Base-by-base conservation (phyloP, 2,888 invertebrate species). In the Pachymerium ferrugineum region DNA sequence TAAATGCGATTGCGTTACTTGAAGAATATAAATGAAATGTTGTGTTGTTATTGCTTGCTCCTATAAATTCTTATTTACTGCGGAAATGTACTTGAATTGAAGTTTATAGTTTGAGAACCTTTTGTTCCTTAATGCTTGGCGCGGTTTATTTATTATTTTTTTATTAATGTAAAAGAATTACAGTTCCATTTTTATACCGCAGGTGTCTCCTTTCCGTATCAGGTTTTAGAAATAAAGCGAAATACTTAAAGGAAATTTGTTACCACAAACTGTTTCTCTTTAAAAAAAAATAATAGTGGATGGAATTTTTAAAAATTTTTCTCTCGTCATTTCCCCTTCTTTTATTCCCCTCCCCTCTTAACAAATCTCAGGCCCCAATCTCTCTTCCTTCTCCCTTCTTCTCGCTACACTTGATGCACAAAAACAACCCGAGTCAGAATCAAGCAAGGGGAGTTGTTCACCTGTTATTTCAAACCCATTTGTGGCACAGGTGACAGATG, bases 391-490 rank as follows among this genome's bases (percentile, higher is more conserved):
- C 62, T 62, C 62, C 62, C 62, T 28, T 62, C 62, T 62, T 62
- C 62, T 62, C 28, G 62, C 62, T 14, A 62, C 62, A 62, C 62
- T 62, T 28, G 62, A 62, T 62, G 62, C 62, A 62, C 62, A 62
- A 62, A 62, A 62, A 62, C 62, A 62, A 62, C 25, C 28, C 62
- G 28, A 25, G 25, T 62, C 28, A 25, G 16, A 4, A 10, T 16
- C n/a, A 8, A 38, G 38, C n/a, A n/a, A 25, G 22, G 54, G 62
- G 62, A 25, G 28, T 22, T 62, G 1, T 62, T 62, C 62, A 62
- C 62, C 62, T 62, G 62, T 62, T 62, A 62, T 62, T 62, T 62
- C 62, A 62, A 62, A 28, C 22, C 62, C 62, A 62, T 62, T 62
- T 62, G 25, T 25, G 62, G 62, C 22, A 62, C 62, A 62, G 62